Percentiles rank a stretch among this genome's conserved stretches.
Evolutionary conservation across 30 jellyfish, hydroid and myxozoan genomes (phyloP).

Genomic region (Nemopilema nomurai): DNA sequence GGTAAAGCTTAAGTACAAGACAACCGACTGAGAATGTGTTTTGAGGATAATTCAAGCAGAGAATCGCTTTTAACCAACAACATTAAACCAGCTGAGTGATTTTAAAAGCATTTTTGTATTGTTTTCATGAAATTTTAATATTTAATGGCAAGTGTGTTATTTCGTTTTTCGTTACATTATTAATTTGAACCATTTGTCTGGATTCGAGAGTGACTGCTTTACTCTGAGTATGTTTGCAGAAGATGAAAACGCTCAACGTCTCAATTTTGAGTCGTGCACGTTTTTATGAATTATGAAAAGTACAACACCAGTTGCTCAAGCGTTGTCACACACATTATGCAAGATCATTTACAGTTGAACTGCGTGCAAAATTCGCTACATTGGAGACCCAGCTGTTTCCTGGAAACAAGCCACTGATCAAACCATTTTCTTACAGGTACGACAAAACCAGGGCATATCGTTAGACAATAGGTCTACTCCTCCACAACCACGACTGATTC

Average conservation of each 20-base stretch:
- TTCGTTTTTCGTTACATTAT: not conserved
- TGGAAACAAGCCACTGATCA: not conserved
- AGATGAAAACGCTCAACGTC: not conserved
- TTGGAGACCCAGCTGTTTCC: not conserved
- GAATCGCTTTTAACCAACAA: not conserved
- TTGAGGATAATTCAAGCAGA: too few relatives aligned
- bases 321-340: too few relatives aligned
- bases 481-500: constrained; percentile 84
- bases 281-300: too few relatives aligned
- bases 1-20: too few relatives aligned
- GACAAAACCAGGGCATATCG: constrained; percentile 86
- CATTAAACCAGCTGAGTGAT: not conserved
- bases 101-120: not conserved
- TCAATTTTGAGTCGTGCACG: too few relatives aligned
- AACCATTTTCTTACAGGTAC: constrained; percentile 52
- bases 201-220: not conserved
- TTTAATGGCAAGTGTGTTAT: not conserved
- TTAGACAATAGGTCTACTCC: constrained; percentile 90
- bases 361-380: too few relatives aligned
- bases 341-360: too few relatives aligned
- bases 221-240: not conserved
- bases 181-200: not conserved
- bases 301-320: too few relatives aligned
- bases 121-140: not conserved
- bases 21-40: too few relatives aligned